Evolutionary conservation across 1,140 invertebrate species (phyloP).

Genomic region (Plectus sambesii): DNA sequence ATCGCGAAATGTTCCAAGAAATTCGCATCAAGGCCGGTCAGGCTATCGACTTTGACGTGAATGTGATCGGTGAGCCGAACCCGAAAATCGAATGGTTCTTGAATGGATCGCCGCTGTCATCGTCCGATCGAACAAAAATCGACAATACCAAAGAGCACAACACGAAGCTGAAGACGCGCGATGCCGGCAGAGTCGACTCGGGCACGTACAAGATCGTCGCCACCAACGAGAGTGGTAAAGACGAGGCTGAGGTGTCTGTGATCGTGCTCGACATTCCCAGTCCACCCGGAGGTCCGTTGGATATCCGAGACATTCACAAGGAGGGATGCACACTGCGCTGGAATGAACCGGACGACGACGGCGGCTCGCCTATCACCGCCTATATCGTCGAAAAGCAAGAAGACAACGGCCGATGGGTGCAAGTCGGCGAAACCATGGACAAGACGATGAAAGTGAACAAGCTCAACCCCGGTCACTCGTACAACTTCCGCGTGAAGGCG

Average conservation of each 20-base stretch:
- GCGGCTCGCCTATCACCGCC: conserved; percentile 68
- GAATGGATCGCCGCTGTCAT: conserved; percentile 45
- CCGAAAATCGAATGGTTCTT: conserved; percentile 71
- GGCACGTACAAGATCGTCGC: conserved; percentile 79
- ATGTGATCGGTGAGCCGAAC: conserved; percentile 75
- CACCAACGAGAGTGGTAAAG: conserved; percentile 81
- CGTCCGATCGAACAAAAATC: conserved; percentile 40
- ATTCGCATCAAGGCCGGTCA: conserved; percentile 72
- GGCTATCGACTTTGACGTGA: conserved; percentile 81
- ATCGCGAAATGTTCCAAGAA: conserved; percentile 73
- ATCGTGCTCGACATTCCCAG: conserved; percentile 62
- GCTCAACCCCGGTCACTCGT: conserved; percentile 88
- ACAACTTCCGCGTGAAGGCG: conserved; percentile 75
- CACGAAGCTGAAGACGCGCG: conserved; percentile 55
- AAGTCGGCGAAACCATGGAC: conserved; percentile 66
- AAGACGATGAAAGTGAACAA: conserved; percentile 57
- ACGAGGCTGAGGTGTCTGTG: conserved; percentile 82
- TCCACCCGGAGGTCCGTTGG: conserved; percentile 49
- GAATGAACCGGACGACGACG: conserved; percentile 50
- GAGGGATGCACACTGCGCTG: conserved; percentile 50
- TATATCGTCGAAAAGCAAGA: conserved; percentile 92
- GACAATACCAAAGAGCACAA: conserved; percentile 43
- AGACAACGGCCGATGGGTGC: conserved; percentile 43
- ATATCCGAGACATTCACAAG: conserved; percentile 49
- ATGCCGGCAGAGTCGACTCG: conserved; percentile 54